Evolutionary conservation across 2,113 vertebrate genomes (phyloP).

Genomic region (Aspiorhynchus laticeps): DNA sequence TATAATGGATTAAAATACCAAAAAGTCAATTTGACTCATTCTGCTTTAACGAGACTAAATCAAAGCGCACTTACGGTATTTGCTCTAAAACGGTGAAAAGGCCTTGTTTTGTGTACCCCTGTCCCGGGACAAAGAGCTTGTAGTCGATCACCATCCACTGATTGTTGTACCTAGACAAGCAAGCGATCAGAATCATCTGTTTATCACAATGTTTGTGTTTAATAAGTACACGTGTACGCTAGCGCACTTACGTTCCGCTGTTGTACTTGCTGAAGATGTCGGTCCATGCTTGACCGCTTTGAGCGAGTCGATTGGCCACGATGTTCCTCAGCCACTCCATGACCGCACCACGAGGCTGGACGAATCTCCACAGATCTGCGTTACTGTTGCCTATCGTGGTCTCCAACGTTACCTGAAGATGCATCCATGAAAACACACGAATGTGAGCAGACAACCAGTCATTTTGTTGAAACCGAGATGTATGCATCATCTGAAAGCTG

Average conservation of each 20-base stretch:
- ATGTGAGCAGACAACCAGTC: too few relatives aligned
- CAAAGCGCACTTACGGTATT: slow-evolving; percentile 84
- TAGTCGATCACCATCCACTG: slow-evolving; percentile 99
- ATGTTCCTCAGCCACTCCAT: slow-evolving; percentile 93
- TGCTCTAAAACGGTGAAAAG: slow-evolving; percentile 90
- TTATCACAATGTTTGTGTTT: not conserved
- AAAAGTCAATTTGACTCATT: too few relatives aligned
- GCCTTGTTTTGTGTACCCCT: slow-evolving; percentile 46
- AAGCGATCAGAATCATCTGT: not conserved
- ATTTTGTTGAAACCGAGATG: too few relatives aligned
- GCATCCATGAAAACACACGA: not conserved
- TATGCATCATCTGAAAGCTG: too few relatives aligned
- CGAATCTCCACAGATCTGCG: slow-evolving; percentile 83
- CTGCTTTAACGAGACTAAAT: not conserved
- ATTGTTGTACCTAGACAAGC: slow-evolving; percentile 87
- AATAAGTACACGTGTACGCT: not conserved
- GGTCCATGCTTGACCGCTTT: slow-evolving; percentile 79
- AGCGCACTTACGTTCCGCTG: slow-evolving; percentile 89
- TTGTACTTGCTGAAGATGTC: slow-evolving; percentile 84
- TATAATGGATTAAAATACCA: not conserved
- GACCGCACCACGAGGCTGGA: slow-evolving; percentile 78
- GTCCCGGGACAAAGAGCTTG: slow-evolving; percentile 78
- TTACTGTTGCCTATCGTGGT: slow-evolving; percentile 95
- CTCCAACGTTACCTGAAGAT: slow-evolving; percentile 85
- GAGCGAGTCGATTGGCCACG: slow-evolving; percentile 87